These are phyloP conservation scores for Lepidochrysops patricia DNA, from an alignment of 2,888 invertebrate genomes.

Conservation along the genomic window DNA sequence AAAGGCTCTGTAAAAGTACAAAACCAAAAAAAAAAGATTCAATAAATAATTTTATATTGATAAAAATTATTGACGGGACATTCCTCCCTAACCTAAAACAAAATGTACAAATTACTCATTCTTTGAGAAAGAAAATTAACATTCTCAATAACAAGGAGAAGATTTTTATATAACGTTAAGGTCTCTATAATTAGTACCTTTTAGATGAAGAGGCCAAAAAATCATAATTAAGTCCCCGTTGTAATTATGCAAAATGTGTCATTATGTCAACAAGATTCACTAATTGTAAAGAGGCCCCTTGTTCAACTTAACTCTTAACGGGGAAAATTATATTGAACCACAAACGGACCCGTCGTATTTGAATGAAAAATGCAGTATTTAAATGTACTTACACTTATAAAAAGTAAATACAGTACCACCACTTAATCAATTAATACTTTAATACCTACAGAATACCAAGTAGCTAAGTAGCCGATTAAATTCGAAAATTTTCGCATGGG, in stretches of 20 bases:
- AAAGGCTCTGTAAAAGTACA: no score
- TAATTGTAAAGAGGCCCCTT: neutral
- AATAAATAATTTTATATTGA: no score
- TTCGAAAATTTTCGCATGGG: no score
- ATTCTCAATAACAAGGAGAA: neutral
- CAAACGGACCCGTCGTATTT: neutral
- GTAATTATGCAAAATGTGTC: constrained; percentile 15
- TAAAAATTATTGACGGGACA: no score
- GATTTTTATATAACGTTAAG: neutral
- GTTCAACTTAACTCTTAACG: neutral
- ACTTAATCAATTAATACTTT: no score
- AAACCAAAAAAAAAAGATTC: no score
- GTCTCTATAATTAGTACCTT: neutral
- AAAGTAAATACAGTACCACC: no score
- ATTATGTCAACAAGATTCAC: constrained; percentile 13
- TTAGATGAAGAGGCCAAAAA: neutral
- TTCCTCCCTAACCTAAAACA: no score
- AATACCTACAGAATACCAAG: no score
- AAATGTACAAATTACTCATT: neutral
- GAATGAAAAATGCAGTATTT: neutral
- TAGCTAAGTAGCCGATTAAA: no score
- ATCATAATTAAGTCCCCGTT: neutral
- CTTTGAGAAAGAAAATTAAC: neutral
- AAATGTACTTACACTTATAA: neutral
- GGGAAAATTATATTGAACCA: neutral